Evolutionary conservation across 2,113 vertebrate genomes (phyloP).

Genomic region (Hippoglossus stenolepis): DNA sequence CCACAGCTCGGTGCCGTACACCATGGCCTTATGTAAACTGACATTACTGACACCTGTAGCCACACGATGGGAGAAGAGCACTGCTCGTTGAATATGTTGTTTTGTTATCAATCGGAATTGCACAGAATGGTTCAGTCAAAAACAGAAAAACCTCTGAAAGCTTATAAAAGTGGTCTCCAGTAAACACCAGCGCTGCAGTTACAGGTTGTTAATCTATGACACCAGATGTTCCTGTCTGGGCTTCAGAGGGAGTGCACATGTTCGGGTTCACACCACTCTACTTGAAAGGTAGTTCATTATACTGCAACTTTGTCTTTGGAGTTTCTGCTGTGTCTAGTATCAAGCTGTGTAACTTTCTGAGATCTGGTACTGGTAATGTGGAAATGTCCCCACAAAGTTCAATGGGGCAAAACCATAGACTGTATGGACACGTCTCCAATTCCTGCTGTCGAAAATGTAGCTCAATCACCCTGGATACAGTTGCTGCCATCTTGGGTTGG

Average conservation of each 20-base stretch:
- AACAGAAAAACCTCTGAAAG: slow-evolving; percentile 26
- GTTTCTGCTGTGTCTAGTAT: neutral
- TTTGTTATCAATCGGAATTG: slow-evolving; percentile 3
- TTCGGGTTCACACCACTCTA: neutral
- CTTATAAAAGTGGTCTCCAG: neutral
- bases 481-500: too few species aligned
- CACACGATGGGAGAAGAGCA: slow-evolving; percentile 49
- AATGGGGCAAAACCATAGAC: too few species aligned
- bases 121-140: neutral
- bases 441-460: too few species aligned
- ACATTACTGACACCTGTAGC: slow-evolving; percentile 34
- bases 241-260: neutral
- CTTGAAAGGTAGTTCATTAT: neutral
- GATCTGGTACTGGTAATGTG: too few species aligned
- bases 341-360: neutral
- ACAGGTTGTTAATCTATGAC: neutral
- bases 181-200: neutral
- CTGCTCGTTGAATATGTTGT: neutral
- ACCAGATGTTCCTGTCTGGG: neutral
- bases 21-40: slow-evolving; percentile 21
- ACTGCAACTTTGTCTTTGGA: neutral
- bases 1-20: neutral
- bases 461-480: too few species aligned
- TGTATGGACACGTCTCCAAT: too few species aligned
- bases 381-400: too few species aligned